A percentile compares a stretch with the other conserved stretches of the same genome.
phyloP scores from a whole-genome alignment of 2,113 vertebrate genomes.

The Chamaetylas fuelleborni region DNA sequence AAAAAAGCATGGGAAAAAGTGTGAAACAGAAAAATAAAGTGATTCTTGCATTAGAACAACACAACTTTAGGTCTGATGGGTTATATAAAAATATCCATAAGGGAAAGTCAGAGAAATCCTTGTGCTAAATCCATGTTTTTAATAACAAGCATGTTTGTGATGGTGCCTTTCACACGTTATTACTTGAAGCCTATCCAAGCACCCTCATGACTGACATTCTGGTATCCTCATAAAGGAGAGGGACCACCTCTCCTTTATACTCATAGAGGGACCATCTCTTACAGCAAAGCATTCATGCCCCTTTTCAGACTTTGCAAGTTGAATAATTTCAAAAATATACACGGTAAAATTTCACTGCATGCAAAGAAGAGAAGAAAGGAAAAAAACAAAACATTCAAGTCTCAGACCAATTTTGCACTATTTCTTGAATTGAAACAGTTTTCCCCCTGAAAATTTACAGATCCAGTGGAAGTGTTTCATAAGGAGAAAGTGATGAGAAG shows the following conservation, averaged over 20 bases:
- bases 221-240: background rate
- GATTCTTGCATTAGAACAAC: background rate
- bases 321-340: background rate
- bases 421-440: background rate
- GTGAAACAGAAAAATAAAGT: background rate
- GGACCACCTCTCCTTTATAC: background rate
- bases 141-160: background rate
- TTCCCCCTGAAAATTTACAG: background rate
- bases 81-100: background rate
- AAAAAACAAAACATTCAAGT: background rate
- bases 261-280: background rate
- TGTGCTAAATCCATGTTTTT: background rate
- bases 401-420: background rate
- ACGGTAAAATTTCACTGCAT: background rate
- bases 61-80: background rate
- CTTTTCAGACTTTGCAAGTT: background rate
- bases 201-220: background rate
- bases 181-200: background rate
- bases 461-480: background rate
- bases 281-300: rapidly evolving
- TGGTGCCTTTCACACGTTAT: background rate
- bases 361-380: background rate
- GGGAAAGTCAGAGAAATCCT: background rate
- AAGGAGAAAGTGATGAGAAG: background rate
- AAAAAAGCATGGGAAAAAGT: background rate